A percentile compares a stretch with the other conserved stretches of the same genome.
Evolutionary conservation across 2,888 invertebrate genomes (phyloP).

Genomic region (Ochropacha duplaris): DNA sequence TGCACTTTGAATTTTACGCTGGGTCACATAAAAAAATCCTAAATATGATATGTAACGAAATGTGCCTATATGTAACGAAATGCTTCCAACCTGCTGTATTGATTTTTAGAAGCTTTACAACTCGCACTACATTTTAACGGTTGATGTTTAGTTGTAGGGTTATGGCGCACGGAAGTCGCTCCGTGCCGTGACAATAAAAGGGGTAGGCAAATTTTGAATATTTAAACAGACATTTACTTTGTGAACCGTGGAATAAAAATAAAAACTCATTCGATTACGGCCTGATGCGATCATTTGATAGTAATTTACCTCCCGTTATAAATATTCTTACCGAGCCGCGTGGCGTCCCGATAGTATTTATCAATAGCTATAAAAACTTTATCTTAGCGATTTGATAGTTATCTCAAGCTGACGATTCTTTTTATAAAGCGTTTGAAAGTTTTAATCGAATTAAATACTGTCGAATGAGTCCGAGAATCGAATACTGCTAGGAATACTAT

Average conservation of each 20-base stretch:
- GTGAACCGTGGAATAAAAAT: conserved; percentile 51
- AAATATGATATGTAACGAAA: no score
- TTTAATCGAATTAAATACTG: conserved; percentile 16
- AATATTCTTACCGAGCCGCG: conserved; percentile 33
- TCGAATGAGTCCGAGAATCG: conserved; percentile 6
- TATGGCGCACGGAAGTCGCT: conserved; percentile 40
- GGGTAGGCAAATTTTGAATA: conserved; percentile 71
- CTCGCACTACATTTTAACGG: conserved; percentile 18
- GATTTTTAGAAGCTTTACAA: not conserved
- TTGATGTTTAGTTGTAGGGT: conserved; percentile 18
- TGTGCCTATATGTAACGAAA: no score
- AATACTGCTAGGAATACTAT: not conserved
- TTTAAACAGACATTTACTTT: conserved; percentile 54
- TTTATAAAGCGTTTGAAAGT: conserved; percentile 7
- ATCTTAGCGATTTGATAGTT: conserved; percentile 15
- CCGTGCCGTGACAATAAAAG: conserved; percentile 58
- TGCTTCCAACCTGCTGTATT: not conserved
- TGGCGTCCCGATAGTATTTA: conserved; percentile 30
- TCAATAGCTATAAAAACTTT: conserved; percentile 35
- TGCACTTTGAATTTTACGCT: no score
- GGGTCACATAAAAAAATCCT: no score
- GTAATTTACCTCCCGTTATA: conserved; percentile 56
- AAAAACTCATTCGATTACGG: conserved; percentile 50
- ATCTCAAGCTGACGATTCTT: conserved; percentile 12
- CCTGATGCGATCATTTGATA: conserved; percentile 47